Evolutionary conservation across 2,113 vertebrate genomes (phyloP), one percentile per base, ranked within the genome.

Genomic region (Oriolus oriolus): DNA sequence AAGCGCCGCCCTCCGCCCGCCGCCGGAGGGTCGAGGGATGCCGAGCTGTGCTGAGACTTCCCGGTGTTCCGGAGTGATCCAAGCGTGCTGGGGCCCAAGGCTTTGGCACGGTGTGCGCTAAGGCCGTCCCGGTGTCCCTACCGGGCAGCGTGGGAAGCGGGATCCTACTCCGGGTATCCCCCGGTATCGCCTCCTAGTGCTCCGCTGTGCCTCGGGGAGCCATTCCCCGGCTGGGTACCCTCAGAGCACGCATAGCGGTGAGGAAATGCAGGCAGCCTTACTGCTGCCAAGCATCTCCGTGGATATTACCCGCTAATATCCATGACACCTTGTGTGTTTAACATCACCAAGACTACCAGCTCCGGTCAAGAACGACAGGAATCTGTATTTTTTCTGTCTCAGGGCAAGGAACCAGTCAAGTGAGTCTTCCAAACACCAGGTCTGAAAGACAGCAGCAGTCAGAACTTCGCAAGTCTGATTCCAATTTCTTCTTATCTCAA

Each of bases 11-110:
- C 65, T 49, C 56, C 56, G n/a, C 68, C 47, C 68, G 49, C 57
- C 57, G 54, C 6, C 6, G 8, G 5, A 8, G 78, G 10, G 4
- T 13, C 6, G 2, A 0, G 47, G 37, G 31, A 0, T n/a, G 27
- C 0, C 0, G 7, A 15, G 30, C 0, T 17, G 7, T 9, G 50
- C 6, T 1, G 19, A 5, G 30, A 0, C 6, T 28, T 7, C 6
- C 4, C 7, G 9, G 7, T n/a, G 2, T 2, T 19, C 4, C 0
- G 6, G 7, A 10, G 2, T 5, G 30, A 20, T 45, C 26, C 20
- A 0, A 50, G 33, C 16, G 17, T 17, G 31, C 27, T 3, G 47
- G 6, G 20, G 14, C 15, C 33, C 33, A 1, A 3, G 45, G 45
- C 10, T 31, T 16, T 9, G 28, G 42, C 18, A 0, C 15, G 21